These are phyloP conservation scores for Reinhardtius hippoglossoides DNA, from an alignment of 2,113 vertebrate species.

Conservation along the genomic window DNA sequence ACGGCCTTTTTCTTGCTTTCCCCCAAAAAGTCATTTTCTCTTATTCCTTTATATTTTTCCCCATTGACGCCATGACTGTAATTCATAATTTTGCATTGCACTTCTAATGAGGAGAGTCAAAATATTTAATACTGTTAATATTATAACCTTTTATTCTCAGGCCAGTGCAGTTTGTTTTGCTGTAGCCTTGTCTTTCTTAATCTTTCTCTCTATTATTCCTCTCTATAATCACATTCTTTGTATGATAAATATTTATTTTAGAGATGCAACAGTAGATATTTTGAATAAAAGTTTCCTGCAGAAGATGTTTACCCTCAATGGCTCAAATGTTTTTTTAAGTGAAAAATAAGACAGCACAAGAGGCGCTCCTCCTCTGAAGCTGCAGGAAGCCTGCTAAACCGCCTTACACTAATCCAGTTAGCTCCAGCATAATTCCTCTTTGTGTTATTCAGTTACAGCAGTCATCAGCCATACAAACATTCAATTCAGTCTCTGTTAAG, in stretches of 20 bases:
- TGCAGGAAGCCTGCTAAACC: slow-evolving; percentile 50
- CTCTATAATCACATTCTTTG: not conserved
- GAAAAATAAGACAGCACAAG: not conserved
- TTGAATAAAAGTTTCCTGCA: slow-evolving; percentile 18
- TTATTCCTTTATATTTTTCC: not conserved
- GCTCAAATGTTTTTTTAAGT: not conserved
- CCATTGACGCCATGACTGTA: not conserved
- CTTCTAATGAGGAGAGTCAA: not conserved
- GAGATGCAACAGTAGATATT: slow-evolving; percentile 5
- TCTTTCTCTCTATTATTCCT: not conserved
- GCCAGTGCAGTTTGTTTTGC: not conserved
- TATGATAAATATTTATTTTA: not conserved
- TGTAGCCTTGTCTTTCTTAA: slow-evolving; percentile 1
- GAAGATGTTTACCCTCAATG: not conserved
- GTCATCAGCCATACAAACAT: slow-evolving; percentile 45
- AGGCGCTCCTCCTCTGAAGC: slow-evolving; percentile 30
- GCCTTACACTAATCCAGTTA: slow-evolving; percentile 72
- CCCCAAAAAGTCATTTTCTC: not conserved
- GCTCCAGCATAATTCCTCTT: slow-evolving; percentile 59
- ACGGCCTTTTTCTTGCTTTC: too few species aligned
- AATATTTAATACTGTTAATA: slow-evolving; percentile 11
- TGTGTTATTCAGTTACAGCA: slow-evolving; percentile 57
- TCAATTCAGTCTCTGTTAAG: slow-evolving; percentile 27
- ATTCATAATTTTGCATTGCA: not conserved
- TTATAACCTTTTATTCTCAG: not conserved